These are phyloP conservation scores for Drosophila lini DNA, from an alignment of 1,140 invertebrate species.

Conservation along the genomic window DNA sequence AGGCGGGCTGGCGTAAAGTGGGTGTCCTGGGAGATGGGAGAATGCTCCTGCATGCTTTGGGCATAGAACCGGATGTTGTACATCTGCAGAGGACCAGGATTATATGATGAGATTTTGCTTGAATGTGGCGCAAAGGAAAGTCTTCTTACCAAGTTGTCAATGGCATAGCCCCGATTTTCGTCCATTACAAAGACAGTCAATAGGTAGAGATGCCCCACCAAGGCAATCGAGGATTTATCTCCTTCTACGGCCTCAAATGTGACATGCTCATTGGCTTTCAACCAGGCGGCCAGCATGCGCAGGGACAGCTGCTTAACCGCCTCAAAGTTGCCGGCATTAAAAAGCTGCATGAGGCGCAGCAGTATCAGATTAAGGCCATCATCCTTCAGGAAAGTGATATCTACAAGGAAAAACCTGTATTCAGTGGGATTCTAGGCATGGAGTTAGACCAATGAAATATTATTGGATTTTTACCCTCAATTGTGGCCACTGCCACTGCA, in stretches of 20 bases:
- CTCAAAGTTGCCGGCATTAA: slow-evolving; percentile 71
- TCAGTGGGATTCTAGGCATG: background rate
- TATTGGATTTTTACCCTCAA: slow-evolving; percentile 53
- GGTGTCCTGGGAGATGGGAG: slow-evolving; percentile 13
- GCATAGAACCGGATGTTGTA: slow-evolving; percentile 78
- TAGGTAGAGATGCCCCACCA: slow-evolving; percentile 70
- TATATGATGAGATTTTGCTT: background rate
- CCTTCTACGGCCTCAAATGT: background rate
- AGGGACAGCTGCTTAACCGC: slow-evolving; percentile 71
- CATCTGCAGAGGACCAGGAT: slow-evolving; percentile 35
- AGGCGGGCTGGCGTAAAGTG: slow-evolving; percentile 71
- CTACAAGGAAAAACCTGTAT: slow-evolving; percentile 7
- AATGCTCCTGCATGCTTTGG: slow-evolving; percentile 63
- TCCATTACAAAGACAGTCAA: slow-evolving; percentile 70
- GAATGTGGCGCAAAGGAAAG: background rate
- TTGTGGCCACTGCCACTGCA: slow-evolving; percentile 52
- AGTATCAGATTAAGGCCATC: slow-evolving; percentile 62
- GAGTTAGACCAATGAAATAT: background rate
- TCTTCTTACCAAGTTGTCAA: slow-evolving; percentile 70
- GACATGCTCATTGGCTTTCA: slow-evolving; percentile 30
- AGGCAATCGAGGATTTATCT: slow-evolving; percentile 43
- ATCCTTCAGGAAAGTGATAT: slow-evolving; percentile 52
- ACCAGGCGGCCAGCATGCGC: slow-evolving; percentile 69
- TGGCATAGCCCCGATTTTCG: slow-evolving; percentile 71
- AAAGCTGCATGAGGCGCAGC: slow-evolving; percentile 67